Base-by-base conservation (phyloP, 1,140 invertebrate genomes). In the Fragariocoptes setiger region DNA sequence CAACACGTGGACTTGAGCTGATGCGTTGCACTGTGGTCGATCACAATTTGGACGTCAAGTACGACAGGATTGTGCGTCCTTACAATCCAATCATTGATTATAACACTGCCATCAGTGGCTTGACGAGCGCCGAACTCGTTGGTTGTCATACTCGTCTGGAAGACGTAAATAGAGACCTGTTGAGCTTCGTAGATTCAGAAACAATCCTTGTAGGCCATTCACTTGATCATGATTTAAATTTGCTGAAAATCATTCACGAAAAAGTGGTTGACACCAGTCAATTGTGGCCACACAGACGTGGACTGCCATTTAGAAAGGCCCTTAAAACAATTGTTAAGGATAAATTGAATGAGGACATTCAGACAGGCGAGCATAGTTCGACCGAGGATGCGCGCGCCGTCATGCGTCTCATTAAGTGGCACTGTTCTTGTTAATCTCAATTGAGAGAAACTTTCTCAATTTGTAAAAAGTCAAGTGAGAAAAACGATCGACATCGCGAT, bases 31-130 rank as follows among this genome's bases (percentile, higher is more conserved):
- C 58, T 83, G 45, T 74, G 90, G 0, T 90, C 83, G 0, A 62
- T 94, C 39, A 85, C 94, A 0, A 90, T 92, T 59, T 67, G 68
- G 48, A 74, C 45, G 76, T 74, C 48, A 54, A 94, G 35, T 82
- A 85, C 54, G 85, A 94, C 53, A 80, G 76, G 49, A 85, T 70
- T 60, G 83, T 90, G 0, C 71, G 74, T 53, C 74, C 83, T 0
- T 65, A 62, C 4, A 72, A 78, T 49, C 56, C 63, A 42, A 71
- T 88, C 0, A 63, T 61, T 2, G 74, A 80, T 60, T 92, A 80
- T 51, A 57, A 85, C 46, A 92, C 85, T 15, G 51, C 62, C n/a
- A 66, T 86, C 0, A 86, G 78, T 53, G 86, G 86, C 15, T 68
- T 92, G 12, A 57, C 75, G 36, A 70, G 69, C 8, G 61, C 70